Base-by-base conservation (phyloP, 92 coral and sea anemone genomes). In the Palythoa heliodiscus region DNA sequence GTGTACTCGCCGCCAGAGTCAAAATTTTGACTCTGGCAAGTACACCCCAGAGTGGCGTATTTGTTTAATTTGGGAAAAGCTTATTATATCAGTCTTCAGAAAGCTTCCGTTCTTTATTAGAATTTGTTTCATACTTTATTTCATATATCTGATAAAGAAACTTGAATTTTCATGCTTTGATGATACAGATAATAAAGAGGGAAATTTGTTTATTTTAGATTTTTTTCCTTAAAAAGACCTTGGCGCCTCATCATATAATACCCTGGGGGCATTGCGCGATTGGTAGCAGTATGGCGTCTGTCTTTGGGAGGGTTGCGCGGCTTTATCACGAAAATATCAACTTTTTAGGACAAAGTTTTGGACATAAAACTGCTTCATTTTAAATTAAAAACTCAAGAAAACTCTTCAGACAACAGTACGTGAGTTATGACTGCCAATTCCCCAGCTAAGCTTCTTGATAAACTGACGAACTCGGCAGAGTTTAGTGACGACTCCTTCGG, bases 391-490 rank as follows among this genome's bases (percentile, higher is more conserved):
- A 25, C 29, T 24, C 35, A 57, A 13, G 47, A 8, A 50, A 35
- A 24, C 14, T 11, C 22, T 11, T 61, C 14, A 20, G 11, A 43
- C 84, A 64, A 66, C 84, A 6, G 57, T 13, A 50, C n/a, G 16
- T 43, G 17, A 12, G 64, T 14, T 22, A 80, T 80, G 84, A 80
- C 84, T 13, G 84, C 84, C 12, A 80, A 24, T 35, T 80, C 84
- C 19, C 84, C 84, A 14, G 72, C 84, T 19, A 66, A 80, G 72
- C 73, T 80, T 40, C 60, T 80, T 10, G 84, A 80, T 66, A 70
- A 66, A 29, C 72, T 80, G 52, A 48, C 74, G 1, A 80, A 20
- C 25, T 80, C 74, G 43, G 38, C 84, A 12, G 84, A 80, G 15
- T 40, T 47, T 40, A 64, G 43, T 5, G 84, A 80, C 16, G 84